Base-by-base conservation (phyloP, 2,113 vertebrate species). In the Sinocyclocheilus maitianheensis region DNA sequence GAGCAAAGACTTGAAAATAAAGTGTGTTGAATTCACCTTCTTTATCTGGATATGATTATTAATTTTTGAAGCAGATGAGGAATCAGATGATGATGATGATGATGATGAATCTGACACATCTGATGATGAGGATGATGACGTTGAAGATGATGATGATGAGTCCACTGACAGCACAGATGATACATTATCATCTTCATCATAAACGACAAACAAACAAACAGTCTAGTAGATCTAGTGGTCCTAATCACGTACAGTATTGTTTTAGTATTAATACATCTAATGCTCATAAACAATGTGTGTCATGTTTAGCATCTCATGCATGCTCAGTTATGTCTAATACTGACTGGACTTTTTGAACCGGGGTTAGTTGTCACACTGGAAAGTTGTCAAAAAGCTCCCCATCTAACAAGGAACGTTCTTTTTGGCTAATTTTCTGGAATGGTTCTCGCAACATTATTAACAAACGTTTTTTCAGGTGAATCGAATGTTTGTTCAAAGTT, bases 171-270 rank as follows among this genome's bases (percentile, higher is more conserved):
- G 81, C 81, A 90, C 85, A 13, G 91, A 86, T 3, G 83, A 80
- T n/a, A 90, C 90, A 22, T 89, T 80, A 24, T 91, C 85, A 48
- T 92, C 84, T 62, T 86, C 84, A 71, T 86, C 87, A 30, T 9
- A 85, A 89, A 65, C 16, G 3, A 26, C 79, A 87, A 30, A 75
- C 20, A 60, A 3, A 65, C 74, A 87, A 87, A 40, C 87, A 46
- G 0, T 89, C 16, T 22, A 77, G 81, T 71, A 58, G 18, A 62
- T 62, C 30, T 63, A 10, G 84, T 46, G 0, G 34, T 14, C 74
- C 12, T 51, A 51, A 51, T n/a, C 40, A 77, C 3, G 5, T n/a
- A 26, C 22, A 26, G 46, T 48, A 26, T 26, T 51, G 22, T 51
- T 51, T 77, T 75, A 4, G 34, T 75, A 46, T 46, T 77, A 51